Evolutionary conservation across 2,797 vertebrate species (phyloP), one percentile per base, ranked within the genome.

Genomic region (Selene dorsalis): DNA sequence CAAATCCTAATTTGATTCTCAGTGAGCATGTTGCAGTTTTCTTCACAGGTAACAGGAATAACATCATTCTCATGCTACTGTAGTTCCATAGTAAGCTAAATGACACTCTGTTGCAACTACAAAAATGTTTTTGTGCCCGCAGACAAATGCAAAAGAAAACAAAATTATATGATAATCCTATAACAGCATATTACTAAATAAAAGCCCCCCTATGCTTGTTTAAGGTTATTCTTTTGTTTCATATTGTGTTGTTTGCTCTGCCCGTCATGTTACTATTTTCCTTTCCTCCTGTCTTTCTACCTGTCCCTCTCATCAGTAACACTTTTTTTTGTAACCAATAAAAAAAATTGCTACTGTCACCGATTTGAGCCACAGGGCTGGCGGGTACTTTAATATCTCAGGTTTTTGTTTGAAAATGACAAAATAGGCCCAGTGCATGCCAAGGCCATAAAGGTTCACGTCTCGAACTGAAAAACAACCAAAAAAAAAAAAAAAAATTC

Each of bases 1-100:
- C 52, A 71, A 68, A 71, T 73, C 58, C 79, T 82, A 66, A 83
- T 85, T 75, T 75, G 57, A 74, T 85, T 75, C 56, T 63, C 38
- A 67, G 32, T 76, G 62, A 79, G 50, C 7, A 0, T 30, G n/a
- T 43, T 71, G 59, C 69, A 50, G 75, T 72, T 84, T 60, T 52
- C 72, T 72, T 66, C 48, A 38, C 5, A 45, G 75, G 68, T 50
- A 45, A 62, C 59, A 80, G 41, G 70, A 72, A 77, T 77, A 77
- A 75, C 72, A 53, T 68, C 67, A 67, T 65, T 84, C 18, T 50
- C 59, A 28, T 48, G 32, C 55, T 17, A n/a, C 43, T 64, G 66
- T n/a, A 47, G 52, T 71, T 53, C 53, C 3, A 43, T 28, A 39
- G 24, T 62, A 77, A 73, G 35, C 39, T 28, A 47, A 35, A 65